These are phyloP conservation scores for Halcyon smyrnensis DNA, from an alignment of 2,797 vertebrate genomes.

Conservation along the genomic window DNA sequence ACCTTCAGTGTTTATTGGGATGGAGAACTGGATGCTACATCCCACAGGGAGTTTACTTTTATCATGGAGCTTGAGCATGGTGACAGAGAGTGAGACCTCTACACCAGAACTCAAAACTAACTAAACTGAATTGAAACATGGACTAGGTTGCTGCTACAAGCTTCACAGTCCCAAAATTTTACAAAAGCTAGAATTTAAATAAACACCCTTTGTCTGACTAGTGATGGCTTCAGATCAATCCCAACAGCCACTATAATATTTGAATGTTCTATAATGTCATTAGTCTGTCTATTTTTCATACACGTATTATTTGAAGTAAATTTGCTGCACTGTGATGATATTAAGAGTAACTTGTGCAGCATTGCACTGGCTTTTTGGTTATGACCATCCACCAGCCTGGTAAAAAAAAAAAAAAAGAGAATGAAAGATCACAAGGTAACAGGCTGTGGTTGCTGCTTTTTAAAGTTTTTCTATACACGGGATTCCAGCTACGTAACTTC, in stretches of 20 bases:
- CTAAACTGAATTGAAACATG: neutral
- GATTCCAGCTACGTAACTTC: neutral
- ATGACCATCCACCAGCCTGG: neutral
- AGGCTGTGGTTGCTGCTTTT: neutral
- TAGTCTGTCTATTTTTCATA: neutral
- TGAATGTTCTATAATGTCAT: neutral
- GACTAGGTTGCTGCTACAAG: neutral
- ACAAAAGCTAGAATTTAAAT: neutral
- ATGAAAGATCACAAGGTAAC: neutral
- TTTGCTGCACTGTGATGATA: neutral
- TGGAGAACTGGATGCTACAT: neutral
- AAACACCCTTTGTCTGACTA: neutral
- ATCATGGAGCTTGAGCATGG: fast-evolving
- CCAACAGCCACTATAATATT: neutral
- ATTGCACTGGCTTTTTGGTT: neutral
- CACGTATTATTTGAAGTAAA: neutral
- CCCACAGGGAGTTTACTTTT: neutral
- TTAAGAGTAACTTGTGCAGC: neutral
- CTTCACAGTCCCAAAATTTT: neutral
- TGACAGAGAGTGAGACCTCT: neutral
- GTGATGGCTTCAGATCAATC: neutral
- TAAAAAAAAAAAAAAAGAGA: neutral
- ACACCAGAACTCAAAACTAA: neutral
- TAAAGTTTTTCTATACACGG: neutral
- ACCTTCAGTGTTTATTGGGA: neutral